Conservation (phyloP, 2,113 vertebrate species). For the Rattus norvegicus region GRCr8 NC_086033.1:19263501-19264000, state of each 20-base stretch:
- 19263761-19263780: too few species aligned
- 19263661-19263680: background rate
- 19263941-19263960: background rate
- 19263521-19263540: background rate
- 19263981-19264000: slow-evolving; percentile 5
- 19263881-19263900: too few species aligned
- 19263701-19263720: background rate
- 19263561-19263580: slow-evolving; percentile 55
- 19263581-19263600: slow-evolving; percentile 2
- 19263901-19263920: too few species aligned
- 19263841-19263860: too few species aligned
- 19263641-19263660: background rate
- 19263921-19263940: background rate
- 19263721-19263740: too few species aligned
- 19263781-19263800: too few species aligned
- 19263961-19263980: slow-evolving; percentile 15
- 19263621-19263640: slow-evolving; percentile 16
- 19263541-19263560: background rate
- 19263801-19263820: too few species aligned
- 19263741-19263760: too few species aligned
- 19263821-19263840: too few species aligned
- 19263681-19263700: background rate
- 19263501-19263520: background rate
- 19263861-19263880: too few species aligned
- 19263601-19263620: background rate